Evolutionary conservation across 2,113 vertebrate genomes (phyloP), one percentile per base, ranked within the genome.

Genomic region (Astatotilapia flaviijosephi): DNA sequence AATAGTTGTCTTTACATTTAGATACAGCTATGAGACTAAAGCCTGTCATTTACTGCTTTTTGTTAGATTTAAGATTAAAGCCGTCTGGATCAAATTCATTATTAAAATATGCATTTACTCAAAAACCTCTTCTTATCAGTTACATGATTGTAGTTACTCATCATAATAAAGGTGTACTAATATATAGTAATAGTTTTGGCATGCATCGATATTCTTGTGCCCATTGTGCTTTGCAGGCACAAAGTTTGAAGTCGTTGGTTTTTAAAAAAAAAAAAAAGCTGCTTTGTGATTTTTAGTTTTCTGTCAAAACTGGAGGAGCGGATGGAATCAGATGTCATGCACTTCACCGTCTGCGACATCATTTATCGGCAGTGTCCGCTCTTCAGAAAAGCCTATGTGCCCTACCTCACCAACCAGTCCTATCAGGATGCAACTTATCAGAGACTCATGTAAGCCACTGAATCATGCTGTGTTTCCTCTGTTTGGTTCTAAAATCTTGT

Each of bases 331-430:
- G 93, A 99, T 92, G 95, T 98, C 45, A 96, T 99, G 89, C 95
- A 94, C 58, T 99, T 99, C 90, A 96, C 97, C 0, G 98, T 99
- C 82, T 99, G 99, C 4, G 98, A 99, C 1, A 97, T 99, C 80
- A 97, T 99, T 26, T 95, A 96, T 83, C 96, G 93, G n/a, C 97
- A 99, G 0, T 97, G 97, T 19, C 95, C 97, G 0, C 95, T 96
- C 84, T 99, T 99, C 95, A 97, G 94, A 89, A 94, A 95, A 77
- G 98, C 99, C 49, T 99, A 99, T 77, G 96, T 99, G 42, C 98
- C 98, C 2, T 99, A 99, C 5, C 98, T 99, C 91, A 99, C 98
- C 93, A 99, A 99, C 95, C 99, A 99, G 95, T 98, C 97, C 0
- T 99, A 99, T 45, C 99, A 99, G 95, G 98, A 99, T 17, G 96